Base-by-base conservation (phyloP, 2,113 vertebrate species). In the Petrocephalus microphthalmus region DNA sequence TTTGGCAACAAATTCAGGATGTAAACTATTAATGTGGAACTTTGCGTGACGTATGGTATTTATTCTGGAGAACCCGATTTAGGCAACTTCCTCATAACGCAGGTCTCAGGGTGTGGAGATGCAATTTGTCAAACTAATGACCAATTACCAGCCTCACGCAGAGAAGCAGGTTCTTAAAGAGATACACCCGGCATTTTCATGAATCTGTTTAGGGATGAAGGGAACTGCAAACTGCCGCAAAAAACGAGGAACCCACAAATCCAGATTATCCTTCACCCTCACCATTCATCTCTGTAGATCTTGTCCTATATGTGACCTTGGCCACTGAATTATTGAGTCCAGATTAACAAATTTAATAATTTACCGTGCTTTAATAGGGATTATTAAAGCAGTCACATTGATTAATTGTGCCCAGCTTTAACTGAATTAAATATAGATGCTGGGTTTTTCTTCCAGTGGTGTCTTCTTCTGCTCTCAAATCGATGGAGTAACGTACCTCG, bases 351-450 rank as follows among this genome's bases (percentile, higher is more conserved):
- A 88, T 90, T 92, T 89, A 90, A 92, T 95, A 91, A 93, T 93
- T 92, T 81, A 93, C 86, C 54, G 78, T 90, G 90, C 89, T 87
- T 89, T 94, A 92, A 92, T 91, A 90, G 90, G 90, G 88, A 89
- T 90, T 89, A 92, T 93, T 94, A 92, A 92, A 90, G 89, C 92
- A 90, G 90, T 78, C 87, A 90, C 88, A 53, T 90, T 94, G 93
- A 94, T 93, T 88, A 93, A 94, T 93, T 87, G 89, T 84, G 33
- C 13, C 29, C 74, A 87, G 88, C 87, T 91, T 89, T 92, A 91
- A 94, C 92, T 93, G 89, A 93, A 93, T 94, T 92, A 93, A 93
- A 94, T 93, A 91, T 92, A 94, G 92, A 94, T 92, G 92, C 3
- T 57, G 92, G 91, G 89, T 90, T 91, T 92, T 92, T 92, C 89